Base-by-base conservation (phyloP, 2,797 vertebrate genomes). In the Enteromius afrohamiltoni region DNA sequence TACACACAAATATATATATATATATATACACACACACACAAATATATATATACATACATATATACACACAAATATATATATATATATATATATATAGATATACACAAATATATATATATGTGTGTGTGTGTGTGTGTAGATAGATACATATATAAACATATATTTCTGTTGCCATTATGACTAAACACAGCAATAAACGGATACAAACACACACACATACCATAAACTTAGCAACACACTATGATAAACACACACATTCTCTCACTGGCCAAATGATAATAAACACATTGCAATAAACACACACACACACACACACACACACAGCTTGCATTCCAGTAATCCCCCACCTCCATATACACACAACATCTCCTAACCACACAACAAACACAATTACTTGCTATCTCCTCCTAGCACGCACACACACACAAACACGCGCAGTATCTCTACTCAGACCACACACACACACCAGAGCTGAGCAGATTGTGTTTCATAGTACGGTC, bases 191-290 rank as follows among this genome's bases (percentile, higher is more conserved):
- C 69, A 81, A 84, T 74, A 82, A 76, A 80, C 75, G 83, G 26
- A 85, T 51, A 64, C 84, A 83, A 76, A 90, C 84, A 90, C 90
- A 91, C 86, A 88, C 90, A 91, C 86, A 79, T 87, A 85, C 88
- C 79, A 74, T 55, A 47, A 85, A 26, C 64, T 73, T 31, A 67
- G 85, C 74, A 71, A 83, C 80, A 85, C 82, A 87, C 68, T 87
- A 58, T 53, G 83, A 82, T 82, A 82, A 82, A 83, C 70, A 82
- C 83, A 82, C 60, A 80, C 82, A 86, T 86, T 86, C 87, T 84
- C 85, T 84, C 84, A 86, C 6, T 78, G 80, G 77, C 85, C 74
- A 78, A 86, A 81, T 70, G 83, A 89, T 86, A 87, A 89, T 87
- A 89, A 89, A 89, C 86, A 87, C 68, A 53, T 73, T 85, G 79